Base-by-base conservation (phyloP, 2,888 invertebrate genomes). In the Nezara viridula region DNA sequence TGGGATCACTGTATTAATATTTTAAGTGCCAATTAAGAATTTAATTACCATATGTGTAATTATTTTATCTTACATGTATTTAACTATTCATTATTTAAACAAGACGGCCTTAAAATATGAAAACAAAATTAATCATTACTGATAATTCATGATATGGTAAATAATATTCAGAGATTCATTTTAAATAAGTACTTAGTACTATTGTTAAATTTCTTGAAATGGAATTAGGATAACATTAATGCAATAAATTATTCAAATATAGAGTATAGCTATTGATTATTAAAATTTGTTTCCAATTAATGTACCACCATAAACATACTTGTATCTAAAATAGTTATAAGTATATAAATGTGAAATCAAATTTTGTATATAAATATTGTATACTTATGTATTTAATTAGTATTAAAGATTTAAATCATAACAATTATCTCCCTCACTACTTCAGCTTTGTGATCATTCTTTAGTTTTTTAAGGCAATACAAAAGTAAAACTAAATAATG, bases 371-470 rank as follows among this genome's bases (percentile, higher is more conserved):
- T 66, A 66, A 32, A 66, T 66, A 66, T 66, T 66, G 32, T 66
- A 66, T 6, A 66, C 66, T 66, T 16, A 24, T 66, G 66, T 66
- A 32, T 66, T 66, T 32, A 66, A 66, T 66, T 66, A 66, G 66
- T 66, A 66, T 66, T 66, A 32, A 66, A 32, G 66, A 32, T 66
- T n/a, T 32, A 32, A 32, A 32, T 66, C 1, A 32, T 66, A 66
- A 66, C 66, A 66, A 7, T 32, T 32, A 66, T 32, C 66, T 66
- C 32, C 32, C 66, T 66, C 66, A 66, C 66, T 66, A 66, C 66
- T 66, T 66, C 66, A 66, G 66, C 60, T 66, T 66, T 66, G 66
- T 66, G 66, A 66, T 66, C 66, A 66, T 66, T 66, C 32, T 66
- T 60, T 66, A 66, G 19, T 32, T 32, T 55, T 66, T 66, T 66